Evolutionary conservation across 2,113 vertebrate species (phyloP).

Genomic region (Phainopepla nitens): DNA sequence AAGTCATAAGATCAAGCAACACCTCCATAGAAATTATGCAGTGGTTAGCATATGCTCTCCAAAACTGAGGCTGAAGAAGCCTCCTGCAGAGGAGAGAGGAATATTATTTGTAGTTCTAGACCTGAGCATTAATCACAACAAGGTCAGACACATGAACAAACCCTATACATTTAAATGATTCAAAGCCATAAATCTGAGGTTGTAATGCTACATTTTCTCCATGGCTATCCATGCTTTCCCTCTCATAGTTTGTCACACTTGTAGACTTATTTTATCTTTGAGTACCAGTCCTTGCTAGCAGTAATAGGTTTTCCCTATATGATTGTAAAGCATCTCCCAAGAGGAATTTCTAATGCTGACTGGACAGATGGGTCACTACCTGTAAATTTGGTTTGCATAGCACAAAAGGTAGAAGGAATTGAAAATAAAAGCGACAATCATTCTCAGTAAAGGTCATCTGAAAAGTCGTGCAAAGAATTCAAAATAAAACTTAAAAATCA

Average conservation of each 20-base stretch:
- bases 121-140: slow-evolving; percentile 46
- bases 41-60: background rate
- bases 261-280: background rate
- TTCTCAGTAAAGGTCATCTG: background rate
- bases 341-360: background rate
- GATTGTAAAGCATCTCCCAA: background rate
- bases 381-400: background rate
- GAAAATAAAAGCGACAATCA: background rate
- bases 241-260: background rate
- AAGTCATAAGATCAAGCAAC: background rate
- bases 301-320: background rate
- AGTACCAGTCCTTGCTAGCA: background rate
- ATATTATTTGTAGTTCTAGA: slow-evolving; percentile 41
- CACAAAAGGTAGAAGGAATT: background rate
- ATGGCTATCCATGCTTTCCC: background rate
- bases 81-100: background rate
- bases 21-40: background rate
- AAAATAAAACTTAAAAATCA: background rate
- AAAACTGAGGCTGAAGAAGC: background rate
- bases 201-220: background rate
- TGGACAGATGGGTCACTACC: background rate
- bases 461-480: background rate
- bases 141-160: slow-evolving; percentile 12
- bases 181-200: background rate
- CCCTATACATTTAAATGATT: slow-evolving; percentile 22